Base-by-base conservation (phyloP, 2,888 invertebrate species). In the Lycaena phlaeas region DNA sequence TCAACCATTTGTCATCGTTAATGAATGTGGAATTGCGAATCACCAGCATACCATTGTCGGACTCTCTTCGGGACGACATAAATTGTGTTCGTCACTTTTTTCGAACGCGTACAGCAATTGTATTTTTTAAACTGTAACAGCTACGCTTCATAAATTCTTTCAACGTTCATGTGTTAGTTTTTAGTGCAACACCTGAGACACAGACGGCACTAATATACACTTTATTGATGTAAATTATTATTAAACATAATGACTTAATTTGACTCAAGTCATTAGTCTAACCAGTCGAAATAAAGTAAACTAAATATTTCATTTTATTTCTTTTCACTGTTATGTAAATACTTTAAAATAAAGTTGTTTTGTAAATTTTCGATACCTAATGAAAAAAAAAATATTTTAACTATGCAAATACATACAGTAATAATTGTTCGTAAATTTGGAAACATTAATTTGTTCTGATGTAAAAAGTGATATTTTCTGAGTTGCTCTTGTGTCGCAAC, bases 1-100 rank as follows among this genome's bases (percentile, higher is more conserved):
- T 69, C 59, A 61, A 56, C 65, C 66, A 73, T 78, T 77, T 73
- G 73, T 79, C 76, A 76, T 68, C 56, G 61, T 65, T 71, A 73
- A 64, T 53, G 55, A 54, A 52, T 50, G 46, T 38, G 42, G 49
- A 54, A 56, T 56, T 52, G 46, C 53, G 48, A 50, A 51, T 48
- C 49, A 51, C 54, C 53, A 46, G 52, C 49, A 53, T 53, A 45
- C 48, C 52, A 50, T 54, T 59, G 61, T 63, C 52, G 36, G 27
- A 27, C 45, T 44, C 40, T 48, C 48, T 56, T 54, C 50, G 44
- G 42, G 40, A 46, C 50, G 41, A 46, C 51, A 54, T 59, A 56
- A 58, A 61, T 64, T 54, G 51, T 48, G 48, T 40, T 51, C 45
- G 46, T 51, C 46, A 42, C 49, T 51, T 51, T 52, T 52, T 46